These are phyloP conservation scores for Epinephelus lanceolatus DNA, from an alignment of 2,113 vertebrate species.

Conservation along the genomic window DNA sequence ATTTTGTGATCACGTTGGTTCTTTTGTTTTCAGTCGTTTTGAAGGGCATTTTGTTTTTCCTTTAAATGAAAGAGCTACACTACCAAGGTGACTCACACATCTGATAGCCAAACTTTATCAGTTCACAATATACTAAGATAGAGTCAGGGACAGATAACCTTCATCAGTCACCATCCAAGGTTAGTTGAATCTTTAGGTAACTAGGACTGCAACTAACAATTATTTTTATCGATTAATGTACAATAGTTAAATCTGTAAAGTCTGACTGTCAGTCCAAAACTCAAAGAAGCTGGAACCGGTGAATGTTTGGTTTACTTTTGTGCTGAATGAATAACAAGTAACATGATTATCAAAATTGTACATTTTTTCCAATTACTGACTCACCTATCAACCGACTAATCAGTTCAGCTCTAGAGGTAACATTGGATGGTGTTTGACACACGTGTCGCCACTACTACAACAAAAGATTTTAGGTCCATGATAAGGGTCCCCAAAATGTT, in stretches of 20 bases:
- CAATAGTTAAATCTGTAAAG: background rate
- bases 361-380: background rate
- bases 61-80: background rate
- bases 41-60: background rate
- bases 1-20: background rate
- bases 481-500: background rate
- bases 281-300: background rate
- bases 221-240: background rate
- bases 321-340: background rate
- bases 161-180: background rate
- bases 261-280: background rate
- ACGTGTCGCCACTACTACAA: background rate
- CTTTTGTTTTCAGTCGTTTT: background rate
- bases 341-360: background rate
- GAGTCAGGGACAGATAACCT: background rate
- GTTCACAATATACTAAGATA: background rate
- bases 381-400: background rate
- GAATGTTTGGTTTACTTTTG: background rate
- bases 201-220: background rate
- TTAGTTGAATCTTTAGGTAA: slow-evolving; percentile 2
- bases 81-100: slow-evolving; percentile 5
- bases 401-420: background rate
- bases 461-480: background rate
- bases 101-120: slow-evolving; percentile 9
- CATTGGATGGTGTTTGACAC: background rate